Percentiles rank a stretch among this genome's conserved stretches.
phyloP scores from a whole-genome alignment of 2,113 vertebrate species.

The Barbus barbus region DNA sequence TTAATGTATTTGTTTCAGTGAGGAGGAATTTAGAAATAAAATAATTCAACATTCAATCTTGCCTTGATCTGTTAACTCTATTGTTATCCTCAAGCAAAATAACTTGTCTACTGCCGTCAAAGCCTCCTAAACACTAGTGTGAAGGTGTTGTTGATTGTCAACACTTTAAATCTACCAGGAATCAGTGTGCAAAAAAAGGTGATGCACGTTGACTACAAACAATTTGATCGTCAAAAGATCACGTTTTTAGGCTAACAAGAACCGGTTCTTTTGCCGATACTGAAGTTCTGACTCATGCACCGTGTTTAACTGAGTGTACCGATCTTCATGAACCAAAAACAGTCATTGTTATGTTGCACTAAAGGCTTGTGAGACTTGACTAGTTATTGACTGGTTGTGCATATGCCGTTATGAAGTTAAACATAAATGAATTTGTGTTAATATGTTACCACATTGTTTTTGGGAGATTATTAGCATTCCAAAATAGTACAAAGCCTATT shows the following conservation, averaged over 20 bases:
- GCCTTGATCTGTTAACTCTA: too few relatives aligned
- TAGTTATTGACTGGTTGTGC: not conserved
- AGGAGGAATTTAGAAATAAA: conserved; percentile 31
- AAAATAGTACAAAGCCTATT: not conserved
- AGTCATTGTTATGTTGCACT: not conserved
- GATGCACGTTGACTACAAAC: conserved; percentile 2
- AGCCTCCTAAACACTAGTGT: not conserved
- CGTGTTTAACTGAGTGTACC: not conserved
- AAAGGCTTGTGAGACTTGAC: not conserved
- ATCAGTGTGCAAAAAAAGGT: not conserved
- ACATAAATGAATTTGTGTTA: not conserved
- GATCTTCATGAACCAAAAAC: not conserved
- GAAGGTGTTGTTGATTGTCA: conserved; percentile 48
- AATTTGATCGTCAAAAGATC: not conserved
- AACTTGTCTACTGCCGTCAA: not conserved
- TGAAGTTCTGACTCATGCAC: not conserved
- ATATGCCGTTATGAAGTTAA: not conserved
- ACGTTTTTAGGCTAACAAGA: not conserved
- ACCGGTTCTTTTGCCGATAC: not conserved
- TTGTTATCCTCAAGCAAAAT: too few relatives aligned
- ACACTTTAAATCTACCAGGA: conserved; percentile 22
- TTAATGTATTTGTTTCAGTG: not conserved
- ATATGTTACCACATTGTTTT: not conserved
- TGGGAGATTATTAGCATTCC: too few relatives aligned
- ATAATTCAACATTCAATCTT: too few relatives aligned